These are phyloP conservation scores for Acronicta psi DNA, from an alignment of 2,888 invertebrate genomes.

Conservation along the genomic window DNA sequence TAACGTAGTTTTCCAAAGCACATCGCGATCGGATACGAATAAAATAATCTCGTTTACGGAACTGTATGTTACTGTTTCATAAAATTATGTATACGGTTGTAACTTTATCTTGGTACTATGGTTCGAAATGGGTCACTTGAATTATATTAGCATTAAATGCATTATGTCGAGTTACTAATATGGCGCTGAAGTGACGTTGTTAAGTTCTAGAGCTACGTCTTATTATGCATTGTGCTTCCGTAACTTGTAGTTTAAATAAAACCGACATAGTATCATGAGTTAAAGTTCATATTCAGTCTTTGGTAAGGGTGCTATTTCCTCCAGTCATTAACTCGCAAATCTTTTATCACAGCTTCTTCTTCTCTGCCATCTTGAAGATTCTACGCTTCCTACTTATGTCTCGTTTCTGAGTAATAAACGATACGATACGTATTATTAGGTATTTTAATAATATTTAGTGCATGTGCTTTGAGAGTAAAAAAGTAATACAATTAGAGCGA, in stretches of 20 bases:
- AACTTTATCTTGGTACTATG: slow-evolving; percentile 68
- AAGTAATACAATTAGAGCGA: too few relatives aligned
- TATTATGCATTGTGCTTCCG: slow-evolving; percentile 41
- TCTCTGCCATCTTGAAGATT: slow-evolving; percentile 69
- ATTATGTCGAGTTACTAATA: slow-evolving; percentile 51
- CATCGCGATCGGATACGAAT: slow-evolving; percentile 74
- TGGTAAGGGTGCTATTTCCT: slow-evolving; percentile 68
- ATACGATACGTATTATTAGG: slow-evolving; percentile 41
- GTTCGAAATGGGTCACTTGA: slow-evolving; percentile 52
- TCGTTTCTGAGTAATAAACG: slow-evolving; percentile 52
- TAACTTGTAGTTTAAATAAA: slow-evolving; percentile 40
- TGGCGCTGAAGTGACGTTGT: slow-evolving; percentile 39
- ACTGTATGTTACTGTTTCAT: slow-evolving; percentile 67
- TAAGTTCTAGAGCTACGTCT: slow-evolving; percentile 27
- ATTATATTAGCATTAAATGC: slow-evolving; percentile 40
- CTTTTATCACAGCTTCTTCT: slow-evolving; percentile 73
- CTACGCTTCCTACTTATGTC: slow-evolving; percentile 65
- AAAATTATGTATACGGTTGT: slow-evolving; percentile 67
- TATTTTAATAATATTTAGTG: slow-evolving; percentile 72
- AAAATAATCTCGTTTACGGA: slow-evolving; percentile 49
- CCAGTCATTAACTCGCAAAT: slow-evolving; percentile 78
- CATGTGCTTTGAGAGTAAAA: slow-evolving; percentile 22
- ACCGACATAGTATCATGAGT: slow-evolving; percentile 49
- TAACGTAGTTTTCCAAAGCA: slow-evolving; percentile 81
- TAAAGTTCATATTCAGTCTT: slow-evolving; percentile 44